Conservation (phyloP, 2,888 invertebrate genomes). For the Cheilosia vulpina region DNA sequence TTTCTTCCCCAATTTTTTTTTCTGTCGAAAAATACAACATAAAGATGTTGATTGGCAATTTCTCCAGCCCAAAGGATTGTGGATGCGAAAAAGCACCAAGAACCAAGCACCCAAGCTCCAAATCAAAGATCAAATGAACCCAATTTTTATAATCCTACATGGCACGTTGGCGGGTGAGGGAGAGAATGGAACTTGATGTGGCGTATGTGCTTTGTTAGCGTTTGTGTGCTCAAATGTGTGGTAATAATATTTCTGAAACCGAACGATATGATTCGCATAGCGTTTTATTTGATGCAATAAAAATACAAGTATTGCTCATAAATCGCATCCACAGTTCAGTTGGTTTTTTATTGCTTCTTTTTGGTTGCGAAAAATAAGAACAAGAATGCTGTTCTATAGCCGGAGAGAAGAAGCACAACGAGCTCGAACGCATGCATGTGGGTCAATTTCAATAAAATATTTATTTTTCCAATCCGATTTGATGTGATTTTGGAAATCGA, state of each 20-base stretch:
- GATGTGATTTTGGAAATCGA: slow-evolving; percentile 36
- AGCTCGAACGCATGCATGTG: slow-evolving; percentile 27
- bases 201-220: not conserved
- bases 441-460: slow-evolving; percentile 71
- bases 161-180: not conserved
- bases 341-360: slow-evolving; percentile 63
- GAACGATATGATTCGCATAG: slow-evolving; percentile 71
- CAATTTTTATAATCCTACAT: slow-evolving; percentile 54
- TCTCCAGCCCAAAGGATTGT: slow-evolving; percentile 69
- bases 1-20: slow-evolving; percentile 5
- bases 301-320: slow-evolving; percentile 70
- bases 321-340: slow-evolving; percentile 67
- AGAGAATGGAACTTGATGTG: not conserved
- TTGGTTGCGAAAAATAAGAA: slow-evolving; percentile 20
- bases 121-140: slow-evolving; percentile 68
- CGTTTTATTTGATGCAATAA: slow-evolving; percentile 71
- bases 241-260: slow-evolving; percentile 73
- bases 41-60: slow-evolving; percentile 69
- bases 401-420: not conserved
- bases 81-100: slow-evolving; percentile 21
- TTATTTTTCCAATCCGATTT: slow-evolving; percentile 59
- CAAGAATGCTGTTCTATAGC: not conserved
- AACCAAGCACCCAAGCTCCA: slow-evolving; percentile 6
- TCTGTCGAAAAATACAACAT: slow-evolving; percentile 38
- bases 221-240: slow-evolving; percentile 34